phyloP scores from a whole-genome alignment of 2,797 vertebrate species.

The Bothrops alternatus region DNA sequence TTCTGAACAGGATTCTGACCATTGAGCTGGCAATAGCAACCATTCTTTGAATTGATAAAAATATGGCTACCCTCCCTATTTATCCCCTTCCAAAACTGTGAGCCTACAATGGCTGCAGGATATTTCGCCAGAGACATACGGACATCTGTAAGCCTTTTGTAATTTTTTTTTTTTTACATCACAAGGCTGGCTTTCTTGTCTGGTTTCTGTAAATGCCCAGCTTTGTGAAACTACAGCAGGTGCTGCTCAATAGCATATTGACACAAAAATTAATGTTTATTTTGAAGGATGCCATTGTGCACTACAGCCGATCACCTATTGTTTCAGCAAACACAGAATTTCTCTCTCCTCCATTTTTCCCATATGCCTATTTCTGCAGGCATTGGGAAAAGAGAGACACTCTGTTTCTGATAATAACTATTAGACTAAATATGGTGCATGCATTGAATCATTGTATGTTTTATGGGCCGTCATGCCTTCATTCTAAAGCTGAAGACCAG shows the following conservation, averaged over 20 bases:
- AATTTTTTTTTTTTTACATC: slow-evolving; percentile 7
- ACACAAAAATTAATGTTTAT: slow-evolving; percentile 50
- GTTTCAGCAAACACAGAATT: slow-evolving; percentile 29
- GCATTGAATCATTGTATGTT: background rate
- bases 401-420: background rate
- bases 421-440: background rate
- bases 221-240: slow-evolving; percentile 38
- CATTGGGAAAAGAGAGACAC: slow-evolving; percentile 11
- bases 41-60: background rate
- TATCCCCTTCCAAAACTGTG: slow-evolving; percentile 16
- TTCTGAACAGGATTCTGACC: background rate
- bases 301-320: slow-evolving; percentile 33
- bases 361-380: slow-evolving; percentile 18
- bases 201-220: slow-evolving; percentile 20
- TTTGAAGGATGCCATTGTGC: slow-evolving; percentile 46
- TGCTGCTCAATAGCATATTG: slow-evolving; percentile 38
- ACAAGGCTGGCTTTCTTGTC: background rate
- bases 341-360: slow-evolving; percentile 23
- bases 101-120: background rate
- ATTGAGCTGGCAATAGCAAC: slow-evolving; percentile 4
- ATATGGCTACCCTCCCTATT: background rate
- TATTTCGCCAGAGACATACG: slow-evolving; percentile 3
- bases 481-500: slow-evolving; percentile 21
- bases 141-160: slow-evolving; percentile 28
- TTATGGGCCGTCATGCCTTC: background rate